A percentile compares a stretch with the other conserved stretches of the same genome.
Conservation (phyloP, 2,888 invertebrate genomes). For the Dasypolia templi region DNA sequence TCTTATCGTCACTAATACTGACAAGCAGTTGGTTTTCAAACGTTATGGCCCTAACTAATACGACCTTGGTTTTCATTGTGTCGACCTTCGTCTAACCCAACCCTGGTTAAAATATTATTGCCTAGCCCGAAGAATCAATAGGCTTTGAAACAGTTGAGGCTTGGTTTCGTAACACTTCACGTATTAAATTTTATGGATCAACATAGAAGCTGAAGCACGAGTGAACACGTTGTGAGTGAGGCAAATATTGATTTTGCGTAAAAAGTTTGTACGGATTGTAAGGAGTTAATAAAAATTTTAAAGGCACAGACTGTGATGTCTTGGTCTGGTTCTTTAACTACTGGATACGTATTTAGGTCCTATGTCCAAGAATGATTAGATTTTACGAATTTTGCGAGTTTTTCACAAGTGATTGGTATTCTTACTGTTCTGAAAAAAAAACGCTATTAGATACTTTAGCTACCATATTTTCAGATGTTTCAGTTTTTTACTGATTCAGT, state of each 20-base stretch:
- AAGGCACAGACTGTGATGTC: too few relatives aligned
- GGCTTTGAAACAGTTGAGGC: slow-evolving; percentile 25
- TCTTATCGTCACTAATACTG: slow-evolving; percentile 40
- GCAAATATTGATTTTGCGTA: slow-evolving; percentile 39
- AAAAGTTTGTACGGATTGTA: background rate
- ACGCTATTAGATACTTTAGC: too few relatives aligned
- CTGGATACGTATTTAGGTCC: background rate
- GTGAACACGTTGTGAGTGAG: slow-evolving; percentile 16
- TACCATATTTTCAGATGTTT: too few relatives aligned
- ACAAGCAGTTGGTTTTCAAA: slow-evolving; percentile 49
- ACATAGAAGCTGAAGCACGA: slow-evolving; percentile 10
- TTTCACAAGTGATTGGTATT: background rate
- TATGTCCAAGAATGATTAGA: too few relatives aligned
- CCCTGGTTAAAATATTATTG: slow-evolving; percentile 59
- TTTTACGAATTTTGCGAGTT: background rate
- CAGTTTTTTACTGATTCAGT: too few relatives aligned
- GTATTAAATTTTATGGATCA: slow-evolving; percentile 30
- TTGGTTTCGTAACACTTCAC: slow-evolving; percentile 32
- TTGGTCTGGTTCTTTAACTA: background rate
- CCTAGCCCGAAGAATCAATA: slow-evolving; percentile 42
- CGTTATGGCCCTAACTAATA: slow-evolving; percentile 63
- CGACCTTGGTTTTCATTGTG: slow-evolving; percentile 58
- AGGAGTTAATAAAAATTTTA: too few relatives aligned
- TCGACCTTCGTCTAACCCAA: slow-evolving; percentile 55
- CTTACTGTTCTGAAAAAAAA: too few relatives aligned